Conservation (phyloP, 2,888 invertebrate species). For the Cristatella mucedo region DNA sequence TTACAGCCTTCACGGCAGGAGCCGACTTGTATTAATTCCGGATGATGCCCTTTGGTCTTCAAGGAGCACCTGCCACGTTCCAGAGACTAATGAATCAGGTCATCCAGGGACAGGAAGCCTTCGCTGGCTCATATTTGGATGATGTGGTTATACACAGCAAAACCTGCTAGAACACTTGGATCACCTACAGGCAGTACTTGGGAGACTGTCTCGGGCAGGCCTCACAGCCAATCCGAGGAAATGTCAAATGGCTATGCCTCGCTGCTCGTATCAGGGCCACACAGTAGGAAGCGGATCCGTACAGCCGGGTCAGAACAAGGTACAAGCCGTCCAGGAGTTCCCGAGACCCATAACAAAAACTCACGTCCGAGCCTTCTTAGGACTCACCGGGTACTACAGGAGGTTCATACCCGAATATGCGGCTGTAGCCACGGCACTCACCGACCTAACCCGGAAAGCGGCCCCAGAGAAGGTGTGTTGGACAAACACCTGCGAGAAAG, state of each 20-base stretch:
- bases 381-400: slow-evolving; percentile 15
- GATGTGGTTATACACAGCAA: slow-evolving; percentile 14
- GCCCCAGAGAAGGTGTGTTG: slow-evolving; percentile 12
- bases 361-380: slow-evolving; percentile 15
- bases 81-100: too few species aligned
- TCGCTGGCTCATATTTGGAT: too few species aligned
- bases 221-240: slow-evolving; percentile 13
- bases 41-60: too few species aligned
- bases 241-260: slow-evolving; percentile 11
- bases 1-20: too few species aligned
- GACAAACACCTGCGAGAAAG: slow-evolving; percentile 10
- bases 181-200: slow-evolving; percentile 13
- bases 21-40: too few species aligned
- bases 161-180: slow-evolving; percentile 12
- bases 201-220: slow-evolving; percentile 5
- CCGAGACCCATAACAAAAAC: slow-evolving; percentile 13
- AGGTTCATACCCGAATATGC: slow-evolving; percentile 14
- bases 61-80: too few species aligned
- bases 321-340: slow-evolving; percentile 11
- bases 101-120: too few species aligned
- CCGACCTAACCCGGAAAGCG: slow-evolving; percentile 41
- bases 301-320: background rate
- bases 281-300: slow-evolving; percentile 3
- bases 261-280: slow-evolving; percentile 8
- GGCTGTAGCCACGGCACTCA: slow-evolving; percentile 12